Conservation (phyloP, 1,140 invertebrate species). For the Asobara japonica region DNA sequence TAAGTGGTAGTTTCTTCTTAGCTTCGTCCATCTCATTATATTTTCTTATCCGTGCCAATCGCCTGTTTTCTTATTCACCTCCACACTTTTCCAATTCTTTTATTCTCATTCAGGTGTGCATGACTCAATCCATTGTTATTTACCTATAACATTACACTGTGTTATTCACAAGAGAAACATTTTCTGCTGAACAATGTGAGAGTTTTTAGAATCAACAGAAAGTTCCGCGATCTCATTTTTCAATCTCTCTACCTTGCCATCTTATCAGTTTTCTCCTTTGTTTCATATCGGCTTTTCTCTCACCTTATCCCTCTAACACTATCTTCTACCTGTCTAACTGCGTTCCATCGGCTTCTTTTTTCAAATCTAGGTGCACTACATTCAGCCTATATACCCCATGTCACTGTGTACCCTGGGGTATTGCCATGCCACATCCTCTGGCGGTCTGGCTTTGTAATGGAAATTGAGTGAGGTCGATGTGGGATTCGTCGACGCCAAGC, state of each 20-base stretch:
- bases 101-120: not conserved
- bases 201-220: too few species aligned
- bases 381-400: not conserved
- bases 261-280: too few species aligned
- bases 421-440: not conserved
- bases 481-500: slow-evolving; percentile 7
- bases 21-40: not conserved
- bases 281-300: not conserved
- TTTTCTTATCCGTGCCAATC: not conserved
- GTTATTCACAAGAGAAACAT: too few species aligned
- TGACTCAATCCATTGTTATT: not conserved
- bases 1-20: not conserved
- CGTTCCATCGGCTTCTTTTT: not conserved
- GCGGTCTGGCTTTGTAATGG: slow-evolving; percentile 43
- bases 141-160: too few species aligned
- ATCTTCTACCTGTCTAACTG: slow-evolving; percentile 3
- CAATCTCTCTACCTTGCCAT: too few species aligned
- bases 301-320: not conserved
- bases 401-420: not conserved
- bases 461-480: slow-evolving; percentile 44
- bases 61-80: not conserved
- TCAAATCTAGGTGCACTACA: not conserved
- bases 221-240: too few species aligned
- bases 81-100: not conserved
- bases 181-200: too few species aligned